Percentiles rank a stretch among this genome's conserved stretches.
Conservation (phyloP, 2,113 vertebrate genomes). For the Mormyrus iriodes region DNA sequence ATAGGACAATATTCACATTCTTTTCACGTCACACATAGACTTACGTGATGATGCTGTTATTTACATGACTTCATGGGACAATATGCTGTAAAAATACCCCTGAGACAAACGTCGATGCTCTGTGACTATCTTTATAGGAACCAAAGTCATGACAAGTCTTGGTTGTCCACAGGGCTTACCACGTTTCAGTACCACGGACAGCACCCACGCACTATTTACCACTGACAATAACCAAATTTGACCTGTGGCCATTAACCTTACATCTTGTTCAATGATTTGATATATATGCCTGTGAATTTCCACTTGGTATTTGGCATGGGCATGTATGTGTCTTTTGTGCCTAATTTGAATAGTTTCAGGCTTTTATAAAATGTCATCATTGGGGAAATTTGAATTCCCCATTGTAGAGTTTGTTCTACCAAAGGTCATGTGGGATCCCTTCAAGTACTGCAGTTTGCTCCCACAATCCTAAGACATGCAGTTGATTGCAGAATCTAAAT, state of each 20-base stretch:
- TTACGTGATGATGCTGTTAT: background rate
- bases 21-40: background rate
- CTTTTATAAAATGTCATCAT: background rate
- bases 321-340: background rate
- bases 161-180: background rate
- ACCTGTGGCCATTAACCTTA: background rate
- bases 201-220: background rate
- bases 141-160: background rate
- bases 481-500: background rate
- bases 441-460: background rate
- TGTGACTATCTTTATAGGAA: background rate
- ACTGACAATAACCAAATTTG: background rate
- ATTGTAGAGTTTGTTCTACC: background rate
- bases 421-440: background rate
- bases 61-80: background rate
- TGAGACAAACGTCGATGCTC: background rate
- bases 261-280: background rate
- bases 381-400: background rate
- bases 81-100: background rate
- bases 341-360: background rate
- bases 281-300: background rate
- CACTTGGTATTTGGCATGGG: background rate
- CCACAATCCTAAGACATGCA: background rate
- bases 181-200: constrained; percentile 55
- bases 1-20: background rate